Percentiles rank a stretch among this genome's conserved stretches.
These are phyloP conservation scores for Onchidella celtica DNA, from an alignment of 2,888 invertebrate species.

Conservation along the genomic window DNA sequence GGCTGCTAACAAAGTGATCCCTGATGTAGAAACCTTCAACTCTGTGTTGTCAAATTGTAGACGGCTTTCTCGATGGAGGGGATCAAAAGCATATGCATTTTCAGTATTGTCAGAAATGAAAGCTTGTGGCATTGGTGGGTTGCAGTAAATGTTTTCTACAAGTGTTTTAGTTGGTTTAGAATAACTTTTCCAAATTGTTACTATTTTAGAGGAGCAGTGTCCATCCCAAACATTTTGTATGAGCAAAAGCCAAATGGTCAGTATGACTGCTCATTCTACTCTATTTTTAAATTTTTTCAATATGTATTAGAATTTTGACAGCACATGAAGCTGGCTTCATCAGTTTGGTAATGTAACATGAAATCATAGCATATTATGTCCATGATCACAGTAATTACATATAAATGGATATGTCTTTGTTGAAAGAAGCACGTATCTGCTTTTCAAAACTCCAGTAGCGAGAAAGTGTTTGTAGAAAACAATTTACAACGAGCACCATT, in stretches of 20 bases:
- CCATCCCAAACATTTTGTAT: not conserved
- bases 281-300: not conserved
- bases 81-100: conserved; percentile 27
- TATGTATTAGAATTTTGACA: no score
- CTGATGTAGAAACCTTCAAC: conserved; percentile 44
- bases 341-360: no score
- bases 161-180: no score
- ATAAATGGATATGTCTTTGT: no score
- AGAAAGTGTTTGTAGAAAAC: no score
- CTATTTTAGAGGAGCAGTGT: not conserved
- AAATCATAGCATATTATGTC: no score
- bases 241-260: not conserved
- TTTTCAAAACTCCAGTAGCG: no score
- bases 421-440: no score
- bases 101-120: conserved; percentile 47
- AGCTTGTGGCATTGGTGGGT: conserved; percentile 38
- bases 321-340: no score
- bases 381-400: no score
- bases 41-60: conserved; percentile 25
- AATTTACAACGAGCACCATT: no score
- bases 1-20: conserved; percentile 33
- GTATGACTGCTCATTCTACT: not conserved
- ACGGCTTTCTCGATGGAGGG: conserved; percentile 37
- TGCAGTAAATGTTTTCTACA: no score
- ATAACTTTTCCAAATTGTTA: not conserved